A percentile compares a stretch with the other conserved stretches of the same genome.
Conservation (phyloP, 1,140 invertebrate genomes). For the Atta texana region DNA sequence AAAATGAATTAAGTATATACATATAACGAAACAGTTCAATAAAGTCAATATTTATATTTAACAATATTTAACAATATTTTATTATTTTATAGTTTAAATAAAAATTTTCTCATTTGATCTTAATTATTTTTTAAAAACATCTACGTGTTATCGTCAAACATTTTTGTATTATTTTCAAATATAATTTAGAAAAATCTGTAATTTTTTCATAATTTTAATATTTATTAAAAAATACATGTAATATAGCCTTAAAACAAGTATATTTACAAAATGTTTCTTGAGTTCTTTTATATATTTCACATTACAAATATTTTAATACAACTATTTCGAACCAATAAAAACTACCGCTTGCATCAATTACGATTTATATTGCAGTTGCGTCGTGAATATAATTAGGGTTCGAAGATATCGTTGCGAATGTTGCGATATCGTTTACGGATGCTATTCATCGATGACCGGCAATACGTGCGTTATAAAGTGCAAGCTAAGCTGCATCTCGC, state of each 20-base stretch:
- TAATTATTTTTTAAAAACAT: no score
- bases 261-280: neutral
- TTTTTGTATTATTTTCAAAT: no score
- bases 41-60: no score
- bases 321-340: neutral
- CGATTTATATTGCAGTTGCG: constrained; percentile 6
- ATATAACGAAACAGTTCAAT: no score
- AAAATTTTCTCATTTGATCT: no score
- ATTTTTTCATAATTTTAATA: no score
- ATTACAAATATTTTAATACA: neutral
- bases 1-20: no score
- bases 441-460: neutral
- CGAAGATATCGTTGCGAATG: constrained; percentile 1
- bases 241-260: neutral
- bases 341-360: constrained; percentile 31
- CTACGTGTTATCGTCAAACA: no score
- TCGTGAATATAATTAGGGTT: constrained; percentile 29
- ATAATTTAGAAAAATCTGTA: no score
- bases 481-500: constrained; percentile 5
- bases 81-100: no score
- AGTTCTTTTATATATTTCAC: neutral
- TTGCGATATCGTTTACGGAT: neutral
- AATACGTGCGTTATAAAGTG: constrained; percentile 26
- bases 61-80: no score
- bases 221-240: no score